phyloP scores from a whole-genome alignment of 2,113 vertebrate species.

The Cepphus grylle region DNA sequence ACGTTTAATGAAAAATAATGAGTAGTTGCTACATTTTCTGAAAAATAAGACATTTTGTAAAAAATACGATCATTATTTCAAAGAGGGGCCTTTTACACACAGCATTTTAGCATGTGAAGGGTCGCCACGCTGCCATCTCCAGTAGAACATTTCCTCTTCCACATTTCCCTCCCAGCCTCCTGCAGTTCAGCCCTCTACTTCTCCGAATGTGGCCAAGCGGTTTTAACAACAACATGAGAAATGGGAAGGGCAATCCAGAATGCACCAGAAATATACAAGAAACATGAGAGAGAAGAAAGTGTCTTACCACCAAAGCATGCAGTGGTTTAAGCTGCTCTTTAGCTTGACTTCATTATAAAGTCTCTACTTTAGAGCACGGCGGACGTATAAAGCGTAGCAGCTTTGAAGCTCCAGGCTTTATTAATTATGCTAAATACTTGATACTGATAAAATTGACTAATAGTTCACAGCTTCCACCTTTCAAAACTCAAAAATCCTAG shows the following conservation, averaged over 20 bases:
- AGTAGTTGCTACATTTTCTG: background rate
- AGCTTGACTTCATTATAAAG: background rate
- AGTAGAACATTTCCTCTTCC: background rate
- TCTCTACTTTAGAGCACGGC: background rate
- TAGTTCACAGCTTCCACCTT: background rate
- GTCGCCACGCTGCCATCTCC: rapidly evolving
- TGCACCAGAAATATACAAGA: background rate
- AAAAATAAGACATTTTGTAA: background rate
- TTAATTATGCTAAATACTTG: background rate
- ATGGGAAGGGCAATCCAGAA: background rate
- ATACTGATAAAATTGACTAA: background rate
- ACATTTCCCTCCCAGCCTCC: background rate
- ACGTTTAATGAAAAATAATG: background rate
- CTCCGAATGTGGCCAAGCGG: background rate
- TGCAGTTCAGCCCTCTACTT: background rate
- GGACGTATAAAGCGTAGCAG: rapidly evolving
- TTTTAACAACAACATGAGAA: background rate
- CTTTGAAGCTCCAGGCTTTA: background rate
- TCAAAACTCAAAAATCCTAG: background rate
- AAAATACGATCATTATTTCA: background rate
- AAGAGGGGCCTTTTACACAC: background rate
- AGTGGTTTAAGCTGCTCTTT: background rate
- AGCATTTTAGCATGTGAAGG: background rate
- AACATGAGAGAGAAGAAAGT: background rate
- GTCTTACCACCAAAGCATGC: background rate